phyloP scores from a whole-genome alignment of 2,888 invertebrate species.

The Sympetrum striolatum region DNA sequence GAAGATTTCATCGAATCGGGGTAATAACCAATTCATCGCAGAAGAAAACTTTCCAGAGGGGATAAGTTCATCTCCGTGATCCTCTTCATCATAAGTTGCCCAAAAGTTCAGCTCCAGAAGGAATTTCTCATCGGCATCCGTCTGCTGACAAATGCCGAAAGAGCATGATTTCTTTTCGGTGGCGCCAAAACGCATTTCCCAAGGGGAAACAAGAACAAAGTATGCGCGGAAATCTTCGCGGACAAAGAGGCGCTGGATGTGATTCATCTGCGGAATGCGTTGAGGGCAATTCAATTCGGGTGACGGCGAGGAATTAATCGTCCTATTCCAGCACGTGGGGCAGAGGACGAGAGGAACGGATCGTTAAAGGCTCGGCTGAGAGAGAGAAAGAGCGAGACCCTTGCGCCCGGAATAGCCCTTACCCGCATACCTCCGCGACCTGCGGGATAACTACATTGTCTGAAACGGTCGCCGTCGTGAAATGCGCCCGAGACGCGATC shows the following conservation, averaged over 20 bases:
- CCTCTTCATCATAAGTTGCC: too few relatives aligned
- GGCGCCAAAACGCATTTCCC: neutral
- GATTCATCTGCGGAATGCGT: neutral
- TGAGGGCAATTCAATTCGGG: neutral
- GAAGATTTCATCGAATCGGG: too few relatives aligned
- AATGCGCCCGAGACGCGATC: neutral
- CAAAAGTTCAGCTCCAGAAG: too few relatives aligned
- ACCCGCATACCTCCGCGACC: conserved; percentile 20
- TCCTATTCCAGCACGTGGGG: neutral
- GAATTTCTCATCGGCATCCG: too few relatives aligned
- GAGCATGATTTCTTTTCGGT: neutral
- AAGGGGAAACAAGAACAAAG: neutral
- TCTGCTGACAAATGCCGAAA: neutral
- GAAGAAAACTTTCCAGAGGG: too few relatives aligned
- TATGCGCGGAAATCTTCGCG: neutral
- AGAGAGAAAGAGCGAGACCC: neutral
- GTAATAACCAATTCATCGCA: too few relatives aligned
- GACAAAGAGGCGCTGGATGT: neutral
- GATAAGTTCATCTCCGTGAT: too few relatives aligned
- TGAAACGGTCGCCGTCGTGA: neutral
- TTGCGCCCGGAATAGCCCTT: conserved; percentile 24
- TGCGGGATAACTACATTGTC: conserved; percentile 2
- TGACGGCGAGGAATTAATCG: neutral
- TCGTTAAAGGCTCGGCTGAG: neutral
- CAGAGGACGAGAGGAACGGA: neutral